Conservation (phyloP, 2,888 invertebrate species). For the Eudasyphora cyanicolor region DNA sequence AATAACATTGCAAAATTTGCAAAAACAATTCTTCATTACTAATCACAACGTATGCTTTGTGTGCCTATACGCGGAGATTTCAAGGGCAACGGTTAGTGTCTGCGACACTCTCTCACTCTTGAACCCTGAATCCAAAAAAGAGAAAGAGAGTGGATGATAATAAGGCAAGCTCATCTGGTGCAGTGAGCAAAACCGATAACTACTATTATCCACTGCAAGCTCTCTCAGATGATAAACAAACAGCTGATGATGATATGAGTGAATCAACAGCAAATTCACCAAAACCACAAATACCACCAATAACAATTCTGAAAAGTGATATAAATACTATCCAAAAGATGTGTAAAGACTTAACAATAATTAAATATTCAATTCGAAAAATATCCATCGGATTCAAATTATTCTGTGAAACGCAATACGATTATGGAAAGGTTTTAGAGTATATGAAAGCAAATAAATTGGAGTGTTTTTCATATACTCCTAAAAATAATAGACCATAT, state of each 20-base stretch:
- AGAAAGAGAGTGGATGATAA: neutral
- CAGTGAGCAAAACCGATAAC: neutral
- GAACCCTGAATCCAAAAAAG: neutral
- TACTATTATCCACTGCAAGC: neutral
- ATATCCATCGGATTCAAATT: constrained; percentile 15
- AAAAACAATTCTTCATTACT: too few species aligned
- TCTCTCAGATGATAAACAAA: neutral
- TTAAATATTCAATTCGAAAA: constrained; percentile 5
- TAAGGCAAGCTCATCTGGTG: neutral
- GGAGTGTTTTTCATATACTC: constrained; percentile 2
- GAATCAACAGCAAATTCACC: neutral
- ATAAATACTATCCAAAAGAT: neutral
- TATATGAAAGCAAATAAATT: constrained; percentile 16
- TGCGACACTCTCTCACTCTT: neutral
- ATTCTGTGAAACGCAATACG: constrained; percentile 18
- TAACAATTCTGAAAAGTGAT: neutral
- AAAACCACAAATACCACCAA: neutral
- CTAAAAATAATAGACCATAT: constrained; percentile 9
- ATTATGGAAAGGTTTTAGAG: neutral
- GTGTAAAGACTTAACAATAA: neutral
- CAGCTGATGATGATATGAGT: neutral
- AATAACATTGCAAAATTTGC: too few species aligned
- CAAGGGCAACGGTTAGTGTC: too few species aligned
- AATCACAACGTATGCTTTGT: too few species aligned
- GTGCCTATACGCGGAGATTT: too few species aligned